These are phyloP conservation scores for Timema podura DNA, from an alignment of 2,888 invertebrate genomes.

Conservation along the genomic window DNA sequence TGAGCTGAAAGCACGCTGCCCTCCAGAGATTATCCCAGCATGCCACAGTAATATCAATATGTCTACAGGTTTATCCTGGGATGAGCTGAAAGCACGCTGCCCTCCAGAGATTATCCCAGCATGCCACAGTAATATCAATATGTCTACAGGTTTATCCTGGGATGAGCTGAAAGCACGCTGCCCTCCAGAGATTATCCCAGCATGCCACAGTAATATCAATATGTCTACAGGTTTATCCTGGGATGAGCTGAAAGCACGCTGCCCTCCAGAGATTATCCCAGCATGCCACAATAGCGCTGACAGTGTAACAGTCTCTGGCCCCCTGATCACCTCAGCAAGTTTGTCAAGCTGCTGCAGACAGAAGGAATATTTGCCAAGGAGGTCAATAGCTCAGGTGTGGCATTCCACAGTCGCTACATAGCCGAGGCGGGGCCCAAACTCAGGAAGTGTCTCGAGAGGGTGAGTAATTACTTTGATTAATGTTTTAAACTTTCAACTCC, in stretches of 20 bases:
- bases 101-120: constrained; percentile 80
- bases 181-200: constrained; percentile 75
- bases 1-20: constrained; percentile 67
- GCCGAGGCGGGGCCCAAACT: constrained; percentile 79
- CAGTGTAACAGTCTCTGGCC: constrained; percentile 92
- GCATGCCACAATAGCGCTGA: constrained; percentile 95
- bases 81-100: constrained; percentile 66
- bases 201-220: constrained; percentile 71
- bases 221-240: constrained; percentile 61
- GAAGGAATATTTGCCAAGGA: constrained; percentile 79
- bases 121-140: constrained; percentile 66
- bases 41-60: constrained; percentile 66
- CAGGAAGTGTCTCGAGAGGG: constrained; percentile 65
- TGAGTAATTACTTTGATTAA: constrained; percentile 29
- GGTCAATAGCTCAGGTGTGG: constrained; percentile 83
- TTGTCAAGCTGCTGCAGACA: constrained; percentile 64
- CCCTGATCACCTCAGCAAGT: constrained; percentile 62
- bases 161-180: constrained; percentile 69
- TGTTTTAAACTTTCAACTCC: too few species aligned
- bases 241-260: constrained; percentile 70
- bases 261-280: constrained; percentile 74
- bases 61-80: constrained; percentile 69
- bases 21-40: constrained; percentile 76
- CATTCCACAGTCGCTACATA: constrained; percentile 94
- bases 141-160: constrained; percentile 65